Evolutionary conservation across 2,888 invertebrate genomes (phyloP), one percentile per base, ranked within the genome.

Genomic region (Ophraella communa): DNA sequence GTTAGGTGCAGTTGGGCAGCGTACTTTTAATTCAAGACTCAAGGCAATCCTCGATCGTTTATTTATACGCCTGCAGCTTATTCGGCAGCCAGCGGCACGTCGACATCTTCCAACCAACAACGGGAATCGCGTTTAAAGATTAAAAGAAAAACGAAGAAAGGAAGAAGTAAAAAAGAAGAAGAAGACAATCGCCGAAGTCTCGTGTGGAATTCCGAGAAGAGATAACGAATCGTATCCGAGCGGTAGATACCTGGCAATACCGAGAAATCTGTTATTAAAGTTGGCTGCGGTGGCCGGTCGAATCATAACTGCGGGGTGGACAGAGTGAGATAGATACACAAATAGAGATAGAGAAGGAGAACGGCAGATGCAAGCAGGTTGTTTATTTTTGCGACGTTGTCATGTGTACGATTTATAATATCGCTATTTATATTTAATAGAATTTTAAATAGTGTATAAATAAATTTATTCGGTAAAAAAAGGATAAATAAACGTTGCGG

Each of bases 181-280:
- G n/a, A 20, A 52, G 52, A 60, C 60, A 60, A 60, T 60, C 44
- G 53, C 21, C 20, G 60, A 14, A 47, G 62, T 57, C 55, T 65
- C 52, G 27, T 51, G 52, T 57, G 56, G 53, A 51, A 69, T 73
- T 71, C 73, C 60, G 56, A 71, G 71, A 71, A 73, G 67, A 65
- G 68, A 51, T 68, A 68, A 68, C 69, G 67, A 51, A 51, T 14
- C 17, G 27, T 14, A 27, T 27, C 27, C 49, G 49, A 68, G 67
- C 62, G 61, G 63, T 71, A n/a, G n/a, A n/a, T n/a, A 73, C 70
- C 71, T 69, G 70, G 64, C 56, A 58, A 62, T 71, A 69, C 70
- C 65, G 62, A 69, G 70, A 69, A 73, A 63, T 67, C 67, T 66
- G 10, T 66, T 51, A 39, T 60, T 53, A 24, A 17, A 20, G 21